These are phyloP conservation scores for Cynodonichthys magdalenae DNA, from an alignment of 2,797 vertebrate species.

Conservation along the genomic window DNA sequence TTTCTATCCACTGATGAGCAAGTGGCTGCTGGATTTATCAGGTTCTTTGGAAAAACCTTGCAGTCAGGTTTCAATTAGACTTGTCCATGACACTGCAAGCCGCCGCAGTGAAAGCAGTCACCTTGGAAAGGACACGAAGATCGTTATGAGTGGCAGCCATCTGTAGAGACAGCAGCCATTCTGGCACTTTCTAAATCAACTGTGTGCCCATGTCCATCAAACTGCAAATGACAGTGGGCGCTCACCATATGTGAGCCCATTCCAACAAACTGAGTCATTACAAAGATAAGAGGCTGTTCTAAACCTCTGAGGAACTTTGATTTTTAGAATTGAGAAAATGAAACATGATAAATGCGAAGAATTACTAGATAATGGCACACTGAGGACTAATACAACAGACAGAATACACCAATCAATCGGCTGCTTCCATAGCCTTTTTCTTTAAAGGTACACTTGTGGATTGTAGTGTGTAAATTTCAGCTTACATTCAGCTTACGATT, in stretches of 20 bases:
- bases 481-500: neutral
- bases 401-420: slow-evolving; percentile 2
- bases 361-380: slow-evolving; percentile 28
- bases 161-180: slow-evolving; percentile 67
- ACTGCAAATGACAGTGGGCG: slow-evolving; percentile 58
- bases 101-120: slow-evolving; percentile 52
- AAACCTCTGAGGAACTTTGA: slow-evolving; percentile 28
- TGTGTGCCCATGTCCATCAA: slow-evolving; percentile 61
- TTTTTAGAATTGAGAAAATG: slow-evolving; percentile 46
- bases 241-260: slow-evolving; percentile 65
- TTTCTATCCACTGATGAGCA: slow-evolving; percentile 7
- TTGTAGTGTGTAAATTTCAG: neutral
- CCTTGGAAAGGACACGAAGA: slow-evolving; percentile 69
- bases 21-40: neutral
- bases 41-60: neutral
- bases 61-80: slow-evolving; percentile 19
- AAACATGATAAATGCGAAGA: slow-evolving; percentile 28
- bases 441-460: slow-evolving; percentile 7
- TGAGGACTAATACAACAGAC: slow-evolving; percentile 20
- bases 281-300: slow-evolving; percentile 51
- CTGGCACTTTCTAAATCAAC: slow-evolving; percentile 64
- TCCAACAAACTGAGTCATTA: slow-evolving; percentile 51
- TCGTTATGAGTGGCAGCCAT: slow-evolving; percentile 70
- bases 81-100: slow-evolving; percentile 22
- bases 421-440: neutral